Base-by-base conservation (phyloP, 2,113 vertebrate species). In the Chloropsis cyanopogon region DNA sequence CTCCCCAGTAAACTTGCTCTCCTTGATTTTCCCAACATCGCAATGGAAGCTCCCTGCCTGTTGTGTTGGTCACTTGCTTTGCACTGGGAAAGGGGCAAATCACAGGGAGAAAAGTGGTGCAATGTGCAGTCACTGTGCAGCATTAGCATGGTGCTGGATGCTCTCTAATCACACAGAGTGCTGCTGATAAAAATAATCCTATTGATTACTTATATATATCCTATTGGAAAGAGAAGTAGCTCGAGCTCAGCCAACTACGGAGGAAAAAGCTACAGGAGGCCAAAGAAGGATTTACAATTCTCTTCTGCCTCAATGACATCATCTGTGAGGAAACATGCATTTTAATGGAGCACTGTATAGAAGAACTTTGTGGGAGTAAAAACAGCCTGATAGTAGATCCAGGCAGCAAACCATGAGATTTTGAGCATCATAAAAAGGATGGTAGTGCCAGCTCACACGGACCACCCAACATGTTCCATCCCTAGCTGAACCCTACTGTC, bases 281-380 rank as follows among this genome's bases (percentile, higher is more conserved):
- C 88, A 88, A 90, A 90, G 54, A 46, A 86, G 33, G 71, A 88
- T 88, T 95, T 90, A 73, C 79, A 94, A 88, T 82, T 95, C 35
- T 90, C 95, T 93, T 90, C 85, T 0, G 2, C 82, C 92, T 93
- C 88, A 81, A 95, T 81, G 50, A 82, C 68, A 93, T 96, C 25
- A 88, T 65, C 79, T 78, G 64, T 81, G 56, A 88, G 56, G 64
- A 90, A 93, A 90, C 49, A 37, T 33, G 31, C 35, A 78, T 86
- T 97, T 92, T 81, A 77, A 82, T 68, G 79, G 76, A 78, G 52
- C 44, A 71, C 28, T 52, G 37, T 56, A 44, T 0, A 80, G 78
- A 84, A 92, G 42, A 95, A 86, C 24, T 44, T 42, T 41, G 39
- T 24, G 33, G 70, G 37, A 39, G 47, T 19, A 10, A 76, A 75